phyloP scores from a whole-genome alignment of 2,113 vertebrate species.

The Philantomba maxwellii region DNA sequence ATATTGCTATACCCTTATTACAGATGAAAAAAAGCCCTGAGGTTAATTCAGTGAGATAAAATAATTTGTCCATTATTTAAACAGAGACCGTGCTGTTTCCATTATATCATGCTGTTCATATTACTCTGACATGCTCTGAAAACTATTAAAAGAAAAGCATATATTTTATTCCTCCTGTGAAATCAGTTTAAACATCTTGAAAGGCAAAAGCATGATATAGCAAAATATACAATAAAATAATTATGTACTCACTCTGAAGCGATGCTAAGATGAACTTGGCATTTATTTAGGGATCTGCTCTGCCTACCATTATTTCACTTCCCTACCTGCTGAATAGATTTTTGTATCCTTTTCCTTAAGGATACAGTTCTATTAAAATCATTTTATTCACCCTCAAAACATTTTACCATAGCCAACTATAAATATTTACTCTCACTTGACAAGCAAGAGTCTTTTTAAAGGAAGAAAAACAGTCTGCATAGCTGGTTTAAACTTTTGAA shows the following conservation, averaged over 20 bases:
- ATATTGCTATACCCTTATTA: background rate
- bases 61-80: background rate
- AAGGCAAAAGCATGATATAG: background rate
- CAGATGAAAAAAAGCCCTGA: background rate
- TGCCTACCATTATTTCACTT: background rate
- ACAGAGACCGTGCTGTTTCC: background rate
- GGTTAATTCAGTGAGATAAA: background rate
- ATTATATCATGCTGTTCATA: background rate
- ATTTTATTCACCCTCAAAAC: constrained; percentile 51
- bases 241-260: background rate
- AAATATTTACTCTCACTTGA: constrained; percentile 61
- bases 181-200: background rate
- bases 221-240: background rate
- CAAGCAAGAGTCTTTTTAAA: constrained; percentile 40
- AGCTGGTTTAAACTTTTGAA: constrained; percentile 49
- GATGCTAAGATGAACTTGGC: background rate
- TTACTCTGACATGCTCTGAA: background rate
- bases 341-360: constrained; percentile 9
- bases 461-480: constrained; percentile 48
- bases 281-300: background rate
- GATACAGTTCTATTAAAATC: constrained; percentile 49
- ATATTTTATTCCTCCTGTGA: background rate
- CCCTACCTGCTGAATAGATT: background rate
- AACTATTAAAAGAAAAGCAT: constrained; percentile 3
- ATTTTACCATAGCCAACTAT: constrained; percentile 36